Percentiles rank a stretch among this genome's conserved stretches.
Evolutionary conservation across 2,888 invertebrate species (phyloP).

Genomic region (Andrena bicolor): DNA sequence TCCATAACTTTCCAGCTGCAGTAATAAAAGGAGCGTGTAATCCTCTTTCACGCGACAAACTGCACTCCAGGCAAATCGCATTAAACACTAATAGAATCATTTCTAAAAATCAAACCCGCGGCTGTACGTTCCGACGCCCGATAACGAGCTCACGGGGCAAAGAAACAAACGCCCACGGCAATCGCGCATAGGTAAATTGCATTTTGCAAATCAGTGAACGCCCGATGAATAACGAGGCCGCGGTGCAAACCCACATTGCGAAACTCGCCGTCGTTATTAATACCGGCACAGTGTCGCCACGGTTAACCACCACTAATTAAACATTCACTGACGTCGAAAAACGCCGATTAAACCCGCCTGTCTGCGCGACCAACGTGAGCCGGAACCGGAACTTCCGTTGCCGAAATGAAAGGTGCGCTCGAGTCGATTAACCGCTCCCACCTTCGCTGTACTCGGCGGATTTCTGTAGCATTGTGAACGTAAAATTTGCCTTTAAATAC

Average conservation of each 20-base stretch:
- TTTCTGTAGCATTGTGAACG: too few species aligned
- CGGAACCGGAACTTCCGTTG: constrained; percentile 18
- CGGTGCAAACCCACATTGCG: constrained; percentile 6
- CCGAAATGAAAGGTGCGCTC: background rate
- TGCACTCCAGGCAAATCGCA: background rate
- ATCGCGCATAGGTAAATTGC: constrained; percentile 9
- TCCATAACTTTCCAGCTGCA: background rate
- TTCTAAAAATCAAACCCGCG: background rate
- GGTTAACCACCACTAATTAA: constrained; percentile 28
- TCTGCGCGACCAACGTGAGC: constrained; percentile 9
- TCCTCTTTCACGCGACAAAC: constrained; percentile 2
- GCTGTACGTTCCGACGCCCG: background rate
- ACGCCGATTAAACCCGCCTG: constrained; percentile 1
- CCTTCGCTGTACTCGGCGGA: too few species aligned
- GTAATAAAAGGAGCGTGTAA: background rate
- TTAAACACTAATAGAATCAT: background rate
- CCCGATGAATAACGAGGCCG: constrained; percentile 8
- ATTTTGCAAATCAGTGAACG: constrained; percentile 25
- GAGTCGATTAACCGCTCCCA: background rate
- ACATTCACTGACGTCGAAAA: constrained; percentile 7
- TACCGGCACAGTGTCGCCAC: background rate
- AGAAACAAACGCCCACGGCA: background rate
- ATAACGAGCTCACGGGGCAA: background rate
- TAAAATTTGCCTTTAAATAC: too few species aligned
- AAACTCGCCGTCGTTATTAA: constrained; percentile 12